Evolutionary conservation across 2,113 vertebrate genomes (phyloP), one percentile per base, ranked within the genome.

Genomic region (Nothobranchius furzeri): DNA sequence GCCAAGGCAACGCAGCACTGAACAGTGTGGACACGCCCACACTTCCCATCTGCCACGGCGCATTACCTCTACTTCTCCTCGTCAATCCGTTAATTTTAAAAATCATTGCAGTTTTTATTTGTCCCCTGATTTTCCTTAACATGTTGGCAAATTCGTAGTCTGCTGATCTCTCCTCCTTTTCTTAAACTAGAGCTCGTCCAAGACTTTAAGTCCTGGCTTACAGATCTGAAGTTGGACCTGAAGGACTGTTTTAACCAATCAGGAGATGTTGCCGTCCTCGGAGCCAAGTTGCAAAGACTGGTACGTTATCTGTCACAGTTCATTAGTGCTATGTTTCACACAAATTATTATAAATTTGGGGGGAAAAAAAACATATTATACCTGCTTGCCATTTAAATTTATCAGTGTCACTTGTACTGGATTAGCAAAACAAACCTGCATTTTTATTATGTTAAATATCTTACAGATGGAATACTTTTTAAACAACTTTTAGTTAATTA

Each of bases 171-270:
- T 70, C 61, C 14, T 62, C 7, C 65, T 35, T 61, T 65, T 45
- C 45, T 73, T 17, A 0, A 64, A 64, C 77, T 91, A 99, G 98
- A 93, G 43, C 92, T 95, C 14, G 90, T 96, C 84, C 91, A 93
- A 78, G 93, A 91, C 84, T 99, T 99, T 79, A 94, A 94, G 56
- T 89, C 91, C 20, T 97, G 95, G 97, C 92, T 98, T 55, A 87
- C 87, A 25, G 78, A 83, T 65, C 82, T 88, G 70, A 98, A 94
- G 81, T 73, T 80, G 68, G 87, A 89, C 61, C 87, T 96, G 30
- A 95, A 92, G 89, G 89, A 93, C 25, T 94, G 91, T 66, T 93
- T 92, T 65, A 92, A 93, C 63, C 92, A 87, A 48, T 94, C 93
- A 57, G 96, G 95, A 12, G 95, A 97, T 79, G 88, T 89, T 70